These are phyloP conservation scores for Apostichopus leukothele DNA, from an alignment of 53 echinoderm and acorn worm species.

Conservation along the genomic window DNA sequence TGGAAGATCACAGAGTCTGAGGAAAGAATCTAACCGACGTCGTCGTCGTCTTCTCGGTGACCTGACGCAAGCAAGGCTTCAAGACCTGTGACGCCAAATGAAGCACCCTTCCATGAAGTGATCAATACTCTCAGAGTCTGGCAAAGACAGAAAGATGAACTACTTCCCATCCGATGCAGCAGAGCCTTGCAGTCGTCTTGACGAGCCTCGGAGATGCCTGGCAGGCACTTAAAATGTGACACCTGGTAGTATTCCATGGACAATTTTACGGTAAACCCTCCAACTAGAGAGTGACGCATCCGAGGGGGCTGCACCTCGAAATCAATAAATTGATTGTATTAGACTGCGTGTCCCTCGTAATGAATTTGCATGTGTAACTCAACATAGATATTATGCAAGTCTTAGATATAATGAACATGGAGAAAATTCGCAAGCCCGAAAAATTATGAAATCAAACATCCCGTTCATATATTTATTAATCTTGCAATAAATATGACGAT, in stretches of 20 bases:
- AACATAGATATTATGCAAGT: background rate
- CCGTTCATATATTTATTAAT: background rate
- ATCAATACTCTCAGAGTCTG: slow-evolving; percentile 24
- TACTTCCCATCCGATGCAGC: slow-evolving; percentile 4
- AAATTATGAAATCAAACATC: background rate
- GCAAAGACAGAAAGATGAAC: slow-evolving; percentile 11
- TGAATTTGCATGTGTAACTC: slow-evolving; percentile 7
- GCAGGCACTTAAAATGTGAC: slow-evolving; percentile 22
- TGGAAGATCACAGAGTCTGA: background rate
- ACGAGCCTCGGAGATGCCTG: slow-evolving; percentile 8
- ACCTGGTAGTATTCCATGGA: slow-evolving; percentile 10
- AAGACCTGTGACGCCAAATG: background rate
- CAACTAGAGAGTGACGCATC: slow-evolving; percentile 22
- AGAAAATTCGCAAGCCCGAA: background rate
- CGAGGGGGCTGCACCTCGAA: slow-evolving; percentile 26
- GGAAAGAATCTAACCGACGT: background rate
- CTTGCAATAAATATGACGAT: background rate
- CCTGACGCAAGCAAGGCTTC: background rate
- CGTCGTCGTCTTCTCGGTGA: background rate
- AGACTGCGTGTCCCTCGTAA: slow-evolving; percentile 11
- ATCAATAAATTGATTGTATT: slow-evolving; percentile 39
- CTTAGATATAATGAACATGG: background rate
- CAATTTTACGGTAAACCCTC: background rate
- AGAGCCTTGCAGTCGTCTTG: background rate
- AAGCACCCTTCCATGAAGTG: slow-evolving; percentile 28